Evolutionary conservation across 2,113 vertebrate species (phyloP).

Genomic region (Oncorhynchus tshawytscha): DNA sequence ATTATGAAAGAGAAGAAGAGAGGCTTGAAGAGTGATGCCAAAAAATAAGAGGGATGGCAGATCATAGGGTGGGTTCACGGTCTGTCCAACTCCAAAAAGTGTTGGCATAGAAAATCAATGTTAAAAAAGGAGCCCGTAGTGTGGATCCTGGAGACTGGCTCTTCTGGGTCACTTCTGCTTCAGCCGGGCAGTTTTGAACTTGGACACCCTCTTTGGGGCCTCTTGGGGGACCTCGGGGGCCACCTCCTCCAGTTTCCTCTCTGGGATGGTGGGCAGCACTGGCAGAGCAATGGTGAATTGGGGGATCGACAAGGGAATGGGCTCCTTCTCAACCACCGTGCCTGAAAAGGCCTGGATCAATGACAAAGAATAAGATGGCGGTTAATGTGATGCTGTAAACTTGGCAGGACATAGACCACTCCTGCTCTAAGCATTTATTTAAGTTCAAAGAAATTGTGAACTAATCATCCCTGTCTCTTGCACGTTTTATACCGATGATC

Average conservation of each 20-base stretch:
- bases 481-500: too few species aligned
- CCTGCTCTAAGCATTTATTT: too few species aligned
- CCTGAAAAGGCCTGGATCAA: constrained; percentile 90
- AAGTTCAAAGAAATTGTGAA: too few species aligned
- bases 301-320: constrained; percentile 72
- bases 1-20: constrained; percentile 3
- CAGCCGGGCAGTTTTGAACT: constrained; percentile 93
- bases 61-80: neutral
- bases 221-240: constrained; percentile 68
- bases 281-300: constrained; percentile 82
- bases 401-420: neutral
- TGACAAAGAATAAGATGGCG: neutral
- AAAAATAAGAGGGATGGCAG: neutral
- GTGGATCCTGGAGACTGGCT: neutral
- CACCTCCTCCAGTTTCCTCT: constrained; percentile 87
- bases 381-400: neutral
- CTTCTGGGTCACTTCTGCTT: constrained; percentile 70
- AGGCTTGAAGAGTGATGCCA: neutral
- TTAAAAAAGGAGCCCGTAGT: neutral
- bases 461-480: too few species aligned
- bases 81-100: constrained; percentile 2
- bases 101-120: neutral
- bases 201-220: constrained; percentile 71
- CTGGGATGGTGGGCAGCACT: constrained; percentile 87
- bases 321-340: constrained; percentile 93